Base-by-base conservation (phyloP, 2,797 vertebrate species). In the Catostomus latipinnis region DNA sequence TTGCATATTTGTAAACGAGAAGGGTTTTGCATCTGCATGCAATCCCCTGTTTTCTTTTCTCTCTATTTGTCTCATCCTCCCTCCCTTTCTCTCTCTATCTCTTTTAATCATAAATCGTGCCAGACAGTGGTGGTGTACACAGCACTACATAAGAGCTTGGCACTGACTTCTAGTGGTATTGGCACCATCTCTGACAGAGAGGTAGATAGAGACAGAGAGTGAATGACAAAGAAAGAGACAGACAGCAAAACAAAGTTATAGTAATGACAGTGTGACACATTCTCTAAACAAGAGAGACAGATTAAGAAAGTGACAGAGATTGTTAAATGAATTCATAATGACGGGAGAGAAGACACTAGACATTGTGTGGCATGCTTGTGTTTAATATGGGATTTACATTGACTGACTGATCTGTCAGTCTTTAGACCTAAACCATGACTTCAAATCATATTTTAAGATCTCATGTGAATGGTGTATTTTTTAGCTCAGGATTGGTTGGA, bases 1-100 rank as follows among this genome's bases (percentile, higher is more conserved):
- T 96, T 96, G 94, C 96, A 96, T 97, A 96, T 95, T 96, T 96
- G 93, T 96, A 96, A 96, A 95, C 92, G 94, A 96, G 94, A 93
- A 93, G 90, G 90, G 91, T 90, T 88, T 91, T 92, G 91, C 92
- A 91, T 94, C 93, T 94, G 94, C 92, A 94, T 94, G 92, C 93
- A 88, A 90, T 94, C 89, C 91, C 91, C 91, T 92, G 91, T 93
- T 93, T 91, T 88, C 71, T 61, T 86, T 88, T 81, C 85, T 90
- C 91, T 92, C 92, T 90, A 84, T 93, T 93, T 90, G 87, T 83
- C 85, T 84, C 89, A 85, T 86, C 85, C 72, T 78, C 74, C 58
- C 71, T 83, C 69, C 82, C 84, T 84, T 89, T 83, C 74, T 69
- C 67, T 49, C 43, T 54, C 74, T 56, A 56, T 81, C 84, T 45